These are phyloP conservation scores for Triplophysa bombifrons DNA, from an alignment of 2,797 vertebrate genomes.

Conservation along the genomic window DNA sequence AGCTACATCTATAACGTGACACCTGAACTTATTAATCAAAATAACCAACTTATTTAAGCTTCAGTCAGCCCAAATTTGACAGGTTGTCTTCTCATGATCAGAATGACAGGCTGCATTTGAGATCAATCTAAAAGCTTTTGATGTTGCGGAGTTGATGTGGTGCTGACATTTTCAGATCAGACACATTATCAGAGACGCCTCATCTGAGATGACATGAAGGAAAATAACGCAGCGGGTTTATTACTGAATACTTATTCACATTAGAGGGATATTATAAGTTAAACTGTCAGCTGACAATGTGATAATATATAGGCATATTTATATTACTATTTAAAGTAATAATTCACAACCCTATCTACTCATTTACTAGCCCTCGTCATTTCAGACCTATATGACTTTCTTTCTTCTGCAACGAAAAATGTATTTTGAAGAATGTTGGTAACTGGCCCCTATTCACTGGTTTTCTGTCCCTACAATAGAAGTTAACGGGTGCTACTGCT, in stretches of 20 bases:
- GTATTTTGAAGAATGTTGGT: no score
- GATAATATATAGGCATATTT: not conserved
- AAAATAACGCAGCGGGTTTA: constrained; percentile 45
- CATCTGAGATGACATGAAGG: constrained; percentile 42
- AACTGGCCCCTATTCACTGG: no score
- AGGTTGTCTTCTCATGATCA: constrained; percentile 25
- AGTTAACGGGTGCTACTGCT: no score
- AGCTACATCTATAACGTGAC: constrained; percentile 2
- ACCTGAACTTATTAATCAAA: constrained; percentile 26
- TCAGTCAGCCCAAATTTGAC: constrained; percentile 3
- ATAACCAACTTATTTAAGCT: not conserved
- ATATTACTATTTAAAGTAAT: constrained; percentile 14
- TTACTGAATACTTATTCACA: constrained; percentile 28
- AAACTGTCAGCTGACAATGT: not conserved
- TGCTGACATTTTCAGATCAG: constrained; percentile 42
- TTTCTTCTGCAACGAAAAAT: no score
- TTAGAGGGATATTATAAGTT: constrained; percentile 22
- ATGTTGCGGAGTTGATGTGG: constrained; percentile 26
- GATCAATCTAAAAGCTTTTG: constrained; percentile 17
- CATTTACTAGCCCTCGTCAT: no score
- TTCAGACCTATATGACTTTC: no score
- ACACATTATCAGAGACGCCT: constrained; percentile 39
- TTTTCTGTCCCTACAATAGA: no score
- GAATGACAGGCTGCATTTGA: constrained; percentile 27
- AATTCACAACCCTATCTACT: no score